phyloP scores from a whole-genome alignment of 2,888 invertebrate genomes.

The Orgyia antiqua region DNA sequence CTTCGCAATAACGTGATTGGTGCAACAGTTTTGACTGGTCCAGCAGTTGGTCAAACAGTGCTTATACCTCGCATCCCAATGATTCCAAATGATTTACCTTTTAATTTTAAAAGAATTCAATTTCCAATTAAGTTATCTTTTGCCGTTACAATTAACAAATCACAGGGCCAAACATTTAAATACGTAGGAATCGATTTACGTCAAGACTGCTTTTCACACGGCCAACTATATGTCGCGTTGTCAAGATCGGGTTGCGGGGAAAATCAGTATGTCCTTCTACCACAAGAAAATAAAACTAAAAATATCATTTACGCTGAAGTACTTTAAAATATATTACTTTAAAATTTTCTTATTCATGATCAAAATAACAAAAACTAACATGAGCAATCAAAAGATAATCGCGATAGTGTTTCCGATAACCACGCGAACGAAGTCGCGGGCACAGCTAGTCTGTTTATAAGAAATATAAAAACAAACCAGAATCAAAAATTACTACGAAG shows the following conservation, averaged over 20 bases:
- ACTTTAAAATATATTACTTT: conserved; percentile 1
- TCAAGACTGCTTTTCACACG: conserved; percentile 14
- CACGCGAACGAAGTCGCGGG: too few species aligned
- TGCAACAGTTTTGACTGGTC: conserved; percentile 15
- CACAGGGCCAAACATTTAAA: conserved; percentile 17
- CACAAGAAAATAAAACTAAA: conserved; percentile 6
- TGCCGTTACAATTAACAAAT: conserved; percentile 18
- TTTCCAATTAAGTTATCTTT: conserved; percentile 12
- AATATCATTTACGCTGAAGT: conserved; percentile 1
- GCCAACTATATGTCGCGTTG: conserved; percentile 7
- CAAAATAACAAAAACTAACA: too few species aligned
- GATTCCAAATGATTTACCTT: conserved; percentile 18
- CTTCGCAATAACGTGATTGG: conserved; percentile 11
- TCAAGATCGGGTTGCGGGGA: conserved; percentile 10
- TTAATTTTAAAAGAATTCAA: conserved; percentile 18
- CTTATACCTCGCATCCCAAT: conserved; percentile 19
- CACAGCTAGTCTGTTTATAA: too few species aligned
- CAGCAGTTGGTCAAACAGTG: conserved; percentile 12
- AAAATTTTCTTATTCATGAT: too few species aligned
- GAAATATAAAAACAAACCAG: too few species aligned
- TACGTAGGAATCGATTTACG: conserved; percentile 17
- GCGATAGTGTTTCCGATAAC: too few species aligned
- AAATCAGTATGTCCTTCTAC: conserved; percentile 11
- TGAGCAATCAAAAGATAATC: too few species aligned
- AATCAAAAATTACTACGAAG: too few species aligned